Percentiles rank a stretch among this genome's conserved stretches.
These are phyloP conservation scores for Syngnathus rostellatus DNA, from an alignment of 2,797 vertebrate species.

Conservation along the genomic window DNA sequence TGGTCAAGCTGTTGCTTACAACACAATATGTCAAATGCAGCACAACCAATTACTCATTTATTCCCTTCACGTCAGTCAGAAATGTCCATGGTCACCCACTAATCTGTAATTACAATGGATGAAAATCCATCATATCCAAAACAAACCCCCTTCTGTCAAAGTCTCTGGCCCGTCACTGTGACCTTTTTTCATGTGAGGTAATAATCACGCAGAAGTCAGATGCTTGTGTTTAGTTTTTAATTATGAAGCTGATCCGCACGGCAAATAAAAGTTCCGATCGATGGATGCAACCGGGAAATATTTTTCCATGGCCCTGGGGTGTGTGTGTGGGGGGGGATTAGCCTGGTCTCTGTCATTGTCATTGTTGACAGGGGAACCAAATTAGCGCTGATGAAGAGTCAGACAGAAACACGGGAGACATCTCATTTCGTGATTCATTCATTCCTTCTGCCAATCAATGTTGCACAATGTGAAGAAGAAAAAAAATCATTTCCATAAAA, in stretches of 20 bases:
- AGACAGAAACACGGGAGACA: background rate
- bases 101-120: constrained; percentile 51
- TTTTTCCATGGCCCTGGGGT: constrained; percentile 55
- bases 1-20: background rate
- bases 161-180: constrained; percentile 41
- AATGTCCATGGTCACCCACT: constrained; percentile 25
- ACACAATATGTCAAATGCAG: background rate
- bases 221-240: constrained; percentile 72
- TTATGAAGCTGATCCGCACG: constrained; percentile 68
- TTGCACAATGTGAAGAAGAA: background rate
- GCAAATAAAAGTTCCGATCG: constrained; percentile 75
- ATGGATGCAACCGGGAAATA: constrained; percentile 69
- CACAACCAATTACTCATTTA: constrained; percentile 16
- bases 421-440: background rate
- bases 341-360: constrained; percentile 49
- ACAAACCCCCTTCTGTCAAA: constrained; percentile 56
- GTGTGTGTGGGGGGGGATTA: constrained; percentile 46
- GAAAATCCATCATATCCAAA: constrained; percentile 52
- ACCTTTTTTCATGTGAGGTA: constrained; percentile 64
- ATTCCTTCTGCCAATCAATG: background rate
- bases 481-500: background rate
- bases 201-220: constrained; percentile 62
- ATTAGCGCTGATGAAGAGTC: constrained; percentile 54
- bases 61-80: constrained; percentile 25
- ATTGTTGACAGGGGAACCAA: constrained; percentile 57